Conservation (phyloP, 1,140 invertebrate species). For the Tetranychus urticae region DNA sequence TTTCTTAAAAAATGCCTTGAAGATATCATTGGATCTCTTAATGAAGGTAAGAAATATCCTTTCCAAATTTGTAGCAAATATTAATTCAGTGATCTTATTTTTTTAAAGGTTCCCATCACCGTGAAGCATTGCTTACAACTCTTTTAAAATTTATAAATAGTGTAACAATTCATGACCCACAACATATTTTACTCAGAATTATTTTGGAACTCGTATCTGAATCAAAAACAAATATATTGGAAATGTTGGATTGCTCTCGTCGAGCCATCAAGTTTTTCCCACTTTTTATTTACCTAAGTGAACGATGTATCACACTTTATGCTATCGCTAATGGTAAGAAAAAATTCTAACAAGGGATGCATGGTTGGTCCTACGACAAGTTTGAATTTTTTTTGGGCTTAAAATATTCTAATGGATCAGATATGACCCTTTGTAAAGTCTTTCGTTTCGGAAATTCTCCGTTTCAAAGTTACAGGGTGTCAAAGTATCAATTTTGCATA, state of each 20-base stretch:
- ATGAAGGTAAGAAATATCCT: background rate
- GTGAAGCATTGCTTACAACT: background rate
- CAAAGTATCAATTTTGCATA: no score
- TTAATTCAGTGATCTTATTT: background rate
- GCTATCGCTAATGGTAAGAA: background rate
- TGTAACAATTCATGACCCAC: background rate
- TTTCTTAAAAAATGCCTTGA: background rate
- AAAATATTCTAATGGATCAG: no score
- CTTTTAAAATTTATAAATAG: background rate
- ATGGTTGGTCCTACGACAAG: no score
- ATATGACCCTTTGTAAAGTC: no score
- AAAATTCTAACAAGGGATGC: no score
- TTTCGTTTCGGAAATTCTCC: no score
- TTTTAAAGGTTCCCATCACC: background rate
- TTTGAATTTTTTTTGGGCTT: no score
- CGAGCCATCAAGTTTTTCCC: background rate
- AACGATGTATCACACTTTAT: background rate
- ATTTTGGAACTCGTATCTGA: background rate
- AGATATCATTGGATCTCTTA: background rate
- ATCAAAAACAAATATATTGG: background rate
- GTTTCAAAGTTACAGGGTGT: no score
- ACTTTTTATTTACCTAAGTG: background rate
- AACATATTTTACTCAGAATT: background rate
- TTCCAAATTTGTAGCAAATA: background rate
- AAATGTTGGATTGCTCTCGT: background rate